Percentiles rank a stretch among this genome's conserved stretches.
Evolutionary conservation across 1,140 invertebrate species (phyloP).

Genomic region (Drosophila santomea): DNA sequence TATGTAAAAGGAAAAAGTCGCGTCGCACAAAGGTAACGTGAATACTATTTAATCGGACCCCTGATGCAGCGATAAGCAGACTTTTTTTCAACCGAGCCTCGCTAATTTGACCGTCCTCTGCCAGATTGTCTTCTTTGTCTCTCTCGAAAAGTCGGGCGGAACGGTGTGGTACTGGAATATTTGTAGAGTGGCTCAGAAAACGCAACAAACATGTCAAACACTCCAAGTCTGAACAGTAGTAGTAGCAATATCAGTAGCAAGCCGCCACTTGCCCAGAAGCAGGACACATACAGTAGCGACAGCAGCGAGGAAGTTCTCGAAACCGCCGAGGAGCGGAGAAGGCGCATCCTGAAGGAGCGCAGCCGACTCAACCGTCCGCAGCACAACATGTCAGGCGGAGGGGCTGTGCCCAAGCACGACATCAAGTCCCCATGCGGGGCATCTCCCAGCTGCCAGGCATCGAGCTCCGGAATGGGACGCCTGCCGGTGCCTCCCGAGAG

Average conservation of each 20-base stretch:
- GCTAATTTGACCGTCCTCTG: slow-evolving; percentile 1
- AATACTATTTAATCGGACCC: background rate
- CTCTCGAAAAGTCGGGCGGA: slow-evolving; percentile 2
- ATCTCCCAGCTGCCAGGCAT: slow-evolving; percentile 34
- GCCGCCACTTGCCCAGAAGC: slow-evolving; percentile 55
- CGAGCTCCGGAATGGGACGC: slow-evolving; percentile 26
- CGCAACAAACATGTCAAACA: slow-evolving; percentile 76
- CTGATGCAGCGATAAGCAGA: slow-evolving; percentile 2
- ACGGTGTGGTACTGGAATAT: background rate
- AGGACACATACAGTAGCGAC: slow-evolving; percentile 86
- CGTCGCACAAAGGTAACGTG: slow-evolving; percentile 6
- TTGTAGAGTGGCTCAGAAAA: slow-evolving; percentile 10
- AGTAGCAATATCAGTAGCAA: slow-evolving; percentile 68
- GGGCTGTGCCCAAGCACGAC: slow-evolving; percentile 69
- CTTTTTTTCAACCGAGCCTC: background rate
- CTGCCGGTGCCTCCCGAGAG: slow-evolving; percentile 60
- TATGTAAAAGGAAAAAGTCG: slow-evolving; percentile 7
- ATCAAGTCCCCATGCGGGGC: slow-evolving; percentile 29
- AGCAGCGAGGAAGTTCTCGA: slow-evolving; percentile 90
- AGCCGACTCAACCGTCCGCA: slow-evolving; percentile 58
- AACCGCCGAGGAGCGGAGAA: slow-evolving; percentile 86
- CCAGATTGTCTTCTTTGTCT: slow-evolving; percentile 8
- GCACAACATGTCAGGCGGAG: slow-evolving; percentile 50
- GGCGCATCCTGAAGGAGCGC: slow-evolving; percentile 88
- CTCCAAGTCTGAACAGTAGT: slow-evolving; percentile 74